Base-by-base conservation (phyloP, 2,797 vertebrate genomes). In the Neostethus bicornis region DNA sequence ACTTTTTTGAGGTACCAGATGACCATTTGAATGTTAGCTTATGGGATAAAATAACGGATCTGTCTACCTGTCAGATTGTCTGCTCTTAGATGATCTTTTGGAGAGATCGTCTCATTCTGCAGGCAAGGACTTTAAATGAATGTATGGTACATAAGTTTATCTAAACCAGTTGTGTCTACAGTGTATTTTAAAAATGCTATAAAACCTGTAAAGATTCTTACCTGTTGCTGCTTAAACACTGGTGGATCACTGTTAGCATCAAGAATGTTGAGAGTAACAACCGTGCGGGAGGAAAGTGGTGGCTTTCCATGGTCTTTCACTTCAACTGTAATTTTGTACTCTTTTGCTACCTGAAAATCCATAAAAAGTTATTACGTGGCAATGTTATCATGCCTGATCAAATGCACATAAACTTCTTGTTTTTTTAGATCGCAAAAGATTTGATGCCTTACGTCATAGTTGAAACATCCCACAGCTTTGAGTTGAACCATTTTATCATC, bases 181-280 rank as follows among this genome's bases (percentile, higher is more conserved):
- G n/a, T n/a, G n/a, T n/a, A n/a, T n/a, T n/a, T n/a, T n/a, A n/a
- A n/a, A n/a, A n/a, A n/a, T n/a, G n/a, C n/a, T n/a, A n/a, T n/a
- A n/a, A n/a, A n/a, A n/a, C n/a, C n/a, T n/a, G n/a, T 23, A 25
- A 3, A 7, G n/a, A 26, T 17, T 1, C 79, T 81, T 80, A 87
- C 92, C 1, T 65, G 7, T 2, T 35, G 23, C 0, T 58, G 2
- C 10, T 46, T 86, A 67, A 96, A 93, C 0, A 5, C 64, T 2
- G 94, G 93, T 17, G 1, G n/a, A 52, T 94, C 79, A 66, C 72
- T 93, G 85, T 95, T 94, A 42, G 51, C 14, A 34, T 95, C 93
- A 1, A 42, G 4, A 19, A 96, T 31, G 1, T 51, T 11, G 0
- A 96, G 8, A 0, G 61, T 77, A 19, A 94, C 17, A 0, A 61